Evolutionary conservation across 2,888 invertebrate genomes (phyloP).

Genomic region (Eristalis pertinax): DNA sequence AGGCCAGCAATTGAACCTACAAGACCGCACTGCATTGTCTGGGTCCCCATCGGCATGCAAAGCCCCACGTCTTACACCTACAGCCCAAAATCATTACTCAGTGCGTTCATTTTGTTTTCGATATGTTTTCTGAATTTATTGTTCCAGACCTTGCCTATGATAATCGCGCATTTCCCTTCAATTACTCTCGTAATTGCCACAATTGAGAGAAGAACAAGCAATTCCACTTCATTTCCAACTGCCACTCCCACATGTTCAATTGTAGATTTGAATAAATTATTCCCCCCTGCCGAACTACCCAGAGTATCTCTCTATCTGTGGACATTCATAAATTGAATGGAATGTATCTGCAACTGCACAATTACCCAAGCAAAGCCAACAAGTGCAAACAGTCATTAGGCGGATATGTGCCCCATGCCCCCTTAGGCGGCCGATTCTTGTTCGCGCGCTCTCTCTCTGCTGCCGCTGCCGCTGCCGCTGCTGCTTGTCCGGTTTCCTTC

Average conservation of each 20-base stretch:
- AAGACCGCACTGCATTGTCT: too few relatives aligned
- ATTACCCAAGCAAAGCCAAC: constrained; percentile 71
- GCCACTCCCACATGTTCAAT: constrained; percentile 56
- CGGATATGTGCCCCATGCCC: constrained; percentile 39
- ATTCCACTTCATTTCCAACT: constrained; percentile 52
- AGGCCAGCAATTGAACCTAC: too few relatives aligned
- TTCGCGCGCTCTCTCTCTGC: not conserved
- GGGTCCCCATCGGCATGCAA: too few relatives aligned
- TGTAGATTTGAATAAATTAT: constrained; percentile 51
- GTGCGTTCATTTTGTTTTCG: not conserved
- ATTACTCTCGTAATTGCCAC: constrained; percentile 40
- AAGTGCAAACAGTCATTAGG: constrained; percentile 68
- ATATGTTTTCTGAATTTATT: constrained; percentile 20
- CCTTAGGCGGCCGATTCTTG: constrained; percentile 3
- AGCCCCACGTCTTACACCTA: not conserved
- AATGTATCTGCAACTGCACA: constrained; percentile 71
- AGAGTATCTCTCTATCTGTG: constrained; percentile 18
- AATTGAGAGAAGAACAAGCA: constrained; percentile 60
- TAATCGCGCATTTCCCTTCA: constrained; percentile 64
- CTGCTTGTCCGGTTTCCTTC: constrained; percentile 14
- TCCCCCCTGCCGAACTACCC: not conserved
- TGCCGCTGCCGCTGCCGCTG: not conserved
- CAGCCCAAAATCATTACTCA: not conserved
- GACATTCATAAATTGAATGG: constrained; percentile 59
- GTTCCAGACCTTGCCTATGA: constrained; percentile 60